Percentiles rank a stretch among this genome's conserved stretches.
Conservation (phyloP, 2,888 invertebrate species). For the Lampropteryx suffumata region DNA sequence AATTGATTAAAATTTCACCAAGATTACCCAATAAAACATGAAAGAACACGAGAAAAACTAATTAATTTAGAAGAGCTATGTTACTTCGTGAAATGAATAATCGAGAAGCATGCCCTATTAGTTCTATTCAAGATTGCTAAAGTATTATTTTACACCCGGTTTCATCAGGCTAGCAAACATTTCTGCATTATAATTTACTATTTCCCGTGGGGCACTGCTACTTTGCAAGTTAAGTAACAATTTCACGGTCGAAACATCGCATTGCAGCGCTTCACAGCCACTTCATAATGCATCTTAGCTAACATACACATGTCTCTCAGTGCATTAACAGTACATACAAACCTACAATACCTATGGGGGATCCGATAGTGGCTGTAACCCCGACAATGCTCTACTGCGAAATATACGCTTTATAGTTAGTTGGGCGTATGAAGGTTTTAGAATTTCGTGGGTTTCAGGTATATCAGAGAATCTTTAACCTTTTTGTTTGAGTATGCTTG, state of each 20-base stretch:
- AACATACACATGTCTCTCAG: constrained; percentile 20
- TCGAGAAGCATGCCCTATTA: no score
- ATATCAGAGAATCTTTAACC: no score
- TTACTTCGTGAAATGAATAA: no score
- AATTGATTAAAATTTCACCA: no score
- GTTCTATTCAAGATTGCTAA: no score
- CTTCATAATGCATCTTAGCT: constrained; percentile 31
- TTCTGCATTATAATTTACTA: constrained; percentile 9
- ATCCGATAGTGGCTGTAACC: constrained; percentile 22
- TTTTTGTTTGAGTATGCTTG: no score
- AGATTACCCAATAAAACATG: no score
- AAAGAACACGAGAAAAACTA: no score
- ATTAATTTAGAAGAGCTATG: no score
- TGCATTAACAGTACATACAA: constrained; percentile 20
- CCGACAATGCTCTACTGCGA: constrained; percentile 14
- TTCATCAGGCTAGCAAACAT: constrained; percentile 6
- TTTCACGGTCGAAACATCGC: constrained; percentile 27
- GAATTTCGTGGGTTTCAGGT: no score
- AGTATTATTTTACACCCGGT: background rate
- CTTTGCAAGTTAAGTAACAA: constrained; percentile 22
- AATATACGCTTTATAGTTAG: background rate
- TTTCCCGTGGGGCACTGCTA: constrained; percentile 5
- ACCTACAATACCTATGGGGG: constrained; percentile 19
- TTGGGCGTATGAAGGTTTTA: background rate
- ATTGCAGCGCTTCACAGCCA: constrained; percentile 20